Evolutionary conservation across 2,888 invertebrate genomes (phyloP), one percentile per base, ranked within the genome.

Genomic region (Caenorhabditis imperialis): DNA sequence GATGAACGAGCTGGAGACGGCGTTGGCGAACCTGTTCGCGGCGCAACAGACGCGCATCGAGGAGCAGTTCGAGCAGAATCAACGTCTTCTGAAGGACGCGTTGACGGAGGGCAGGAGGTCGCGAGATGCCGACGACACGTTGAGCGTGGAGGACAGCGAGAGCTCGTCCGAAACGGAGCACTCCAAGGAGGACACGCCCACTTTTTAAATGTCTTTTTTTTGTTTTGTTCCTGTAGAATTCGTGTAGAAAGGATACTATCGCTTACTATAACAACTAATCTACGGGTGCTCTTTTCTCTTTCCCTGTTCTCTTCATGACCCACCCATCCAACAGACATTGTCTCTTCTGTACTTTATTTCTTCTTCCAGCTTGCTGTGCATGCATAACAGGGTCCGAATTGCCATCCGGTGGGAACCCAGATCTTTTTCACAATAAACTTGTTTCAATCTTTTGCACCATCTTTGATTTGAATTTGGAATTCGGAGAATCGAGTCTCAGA

Each of bases 111-210:
- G 54, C 2, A 30, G 53, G 40, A 8, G 63, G 18, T 38, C 58
- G 1, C 22, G 55, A 53, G 35, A n/a, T 14, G 55, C 55, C 3
- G 63, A 72, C 42, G 72, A 72, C 25, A 72, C 63, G 14, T 53
- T 72, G 23, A 72, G 72, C 38, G 57, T 50, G 27, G 73, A 73
- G 44, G 74, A 67, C 25, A 74, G 74, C 27, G 74, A 74, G 27
- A 74, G 74, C 25, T 61, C 61, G 6, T 74, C 74, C 7, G 74
- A 74, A 55, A 74, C 74, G 0, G 74, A 74, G 37, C 58, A 60
- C 2, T 10, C 33, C 4, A 67, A 67, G 35, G 67, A 67, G 20
- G 67, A 67, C 25, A 67, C 67, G 23, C 57, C 67, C 5, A 57
- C 44, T 44, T 57, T 57, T 65, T 55, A 40, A n/a, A 14, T 27